Base-by-base conservation (phyloP, 2,888 invertebrate genomes). In the Mycalesis mineus region DNA sequence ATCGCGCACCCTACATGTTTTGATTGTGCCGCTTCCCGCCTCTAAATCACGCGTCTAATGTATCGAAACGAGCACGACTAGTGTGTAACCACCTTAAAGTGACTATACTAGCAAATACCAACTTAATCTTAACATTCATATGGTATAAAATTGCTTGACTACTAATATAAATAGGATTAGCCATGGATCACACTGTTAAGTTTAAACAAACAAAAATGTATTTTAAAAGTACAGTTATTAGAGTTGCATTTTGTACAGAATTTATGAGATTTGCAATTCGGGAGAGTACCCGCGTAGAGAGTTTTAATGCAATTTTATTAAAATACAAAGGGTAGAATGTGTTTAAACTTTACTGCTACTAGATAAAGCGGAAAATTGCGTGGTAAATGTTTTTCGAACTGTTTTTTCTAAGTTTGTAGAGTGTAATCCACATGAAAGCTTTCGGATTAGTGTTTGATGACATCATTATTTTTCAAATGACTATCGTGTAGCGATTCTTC, bases 401-500 rank as follows among this genome's bases (percentile, higher is more conserved):
- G 61, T 45, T 8, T 2, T 9, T 51, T 5, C 48, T 63, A 67
- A 57, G 52, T 71, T 74, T 74, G 76, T 63, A 31, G 37, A 57
- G 58, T 77, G 80, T 86, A 89, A 89, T 89, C 87, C 88, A 86
- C 87, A 88, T 86, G 88, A 89, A 89, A 89, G 89, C 89, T 86
- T 84, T 82, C 70, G 84, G 88, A 89, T 89, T 89, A 89, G 88
- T 85, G 86, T 89, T 88, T 89, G 88, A 88, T 89, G 89, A 88
- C 86, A 79, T 89, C 89, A 89, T 89, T 89, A 89, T 88, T 88
- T 84, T 80, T 75, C 80, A 78, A 84, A 88, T 84, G 84, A 84
- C 82, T 77, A 84, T 88, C 84, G 80, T 78, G 84, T 88, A 77
- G 82, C 86, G 78, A 84, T 85, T 84, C 78, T 79, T 75, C 75